Base-by-base conservation (phyloP, 2,888 invertebrate genomes). In the Cephus pulcher region DNA sequence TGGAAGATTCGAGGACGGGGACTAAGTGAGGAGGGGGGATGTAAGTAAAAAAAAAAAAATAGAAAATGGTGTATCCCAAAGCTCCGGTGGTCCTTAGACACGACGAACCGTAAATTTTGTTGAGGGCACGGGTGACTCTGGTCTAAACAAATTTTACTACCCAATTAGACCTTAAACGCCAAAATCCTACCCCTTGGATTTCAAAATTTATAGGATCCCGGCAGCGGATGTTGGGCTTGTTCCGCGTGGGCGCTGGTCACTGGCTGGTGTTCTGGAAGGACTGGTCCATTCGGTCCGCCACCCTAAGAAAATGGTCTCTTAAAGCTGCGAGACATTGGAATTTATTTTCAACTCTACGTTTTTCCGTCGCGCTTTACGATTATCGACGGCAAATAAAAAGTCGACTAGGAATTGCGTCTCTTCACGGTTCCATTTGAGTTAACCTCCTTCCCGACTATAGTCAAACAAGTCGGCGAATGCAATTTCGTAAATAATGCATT, bases 321-420 rank as follows among this genome's bases (percentile, higher is more conserved):
- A 84, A 83, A 84, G 82, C 81, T 81, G 82, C 85, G 84, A 84
- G 85, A 83, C 87, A 84, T 83, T 80, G 82, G 83, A 88, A 88
- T 89, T 88, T 88, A 89, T 87, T 84, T 82, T 84, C 83, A 80
- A 79, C 84, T 85, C 86, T 85, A 1, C 34, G 9, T 23, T 56
- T 40, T 40, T 2, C 0, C 15, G 12, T 0, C 40, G 15, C 23
- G 56, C 23, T 56, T 56, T 56, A 56, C 56, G 56, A 56, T 56
- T 56, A 56, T 56, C 56, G 56, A 23, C 56, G 56, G 23, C 1
- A 56, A 23, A 56, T 56, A 56, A 56, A 56, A 56, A 56, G 9
- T 40, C 40, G 40, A 15, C 6, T 6, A 40, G 40, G 4, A 37
- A 37, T 40, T 23, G 40, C 40, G 6, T 15, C 15, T 40, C 1